Conservation (phyloP, 1,140 invertebrate genomes). For the Cotesia vestalis region DNA sequence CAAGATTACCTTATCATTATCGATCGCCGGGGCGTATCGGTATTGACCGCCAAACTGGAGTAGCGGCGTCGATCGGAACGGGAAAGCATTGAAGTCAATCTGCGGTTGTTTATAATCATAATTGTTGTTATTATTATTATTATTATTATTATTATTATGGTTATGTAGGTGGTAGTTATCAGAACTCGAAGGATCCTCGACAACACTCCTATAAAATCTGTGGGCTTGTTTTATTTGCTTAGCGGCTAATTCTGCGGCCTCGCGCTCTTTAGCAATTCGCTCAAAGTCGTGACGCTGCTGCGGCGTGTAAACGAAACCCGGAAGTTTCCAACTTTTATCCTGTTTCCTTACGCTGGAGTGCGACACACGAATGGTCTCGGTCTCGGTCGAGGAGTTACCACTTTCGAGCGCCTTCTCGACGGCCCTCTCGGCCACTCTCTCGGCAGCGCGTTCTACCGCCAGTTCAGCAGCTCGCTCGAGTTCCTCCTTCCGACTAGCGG, state of each 20-base stretch:
- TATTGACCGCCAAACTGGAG: not conserved
- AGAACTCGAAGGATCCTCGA: constrained; percentile 1
- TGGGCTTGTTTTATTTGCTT: constrained; percentile 19
- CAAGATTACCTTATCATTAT: not conserved
- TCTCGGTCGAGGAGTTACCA: constrained; percentile 56
- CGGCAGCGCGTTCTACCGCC: constrained; percentile 59
- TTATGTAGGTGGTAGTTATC: too few species aligned
- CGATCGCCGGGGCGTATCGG: not conserved
- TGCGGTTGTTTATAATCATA: not conserved
- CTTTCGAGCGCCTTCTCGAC: constrained; percentile 59
- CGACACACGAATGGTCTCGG: constrained; percentile 54
- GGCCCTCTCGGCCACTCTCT: constrained; percentile 59
- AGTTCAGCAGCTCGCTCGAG: constrained; percentile 60
- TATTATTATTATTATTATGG: not conserved
- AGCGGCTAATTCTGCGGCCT: constrained; percentile 36
- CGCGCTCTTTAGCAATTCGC: constrained; percentile 34
- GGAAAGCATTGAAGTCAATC: constrained; percentile 1
- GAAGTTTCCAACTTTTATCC: constrained; percentile 37
- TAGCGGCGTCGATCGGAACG: not conserved
- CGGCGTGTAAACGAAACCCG: constrained; percentile 36
- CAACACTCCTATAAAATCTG: constrained; percentile 28
- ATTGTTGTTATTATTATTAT: not conserved
- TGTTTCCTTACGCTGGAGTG: constrained; percentile 54
- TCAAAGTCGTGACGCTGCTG: constrained; percentile 32
- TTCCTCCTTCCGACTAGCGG: constrained; percentile 50